Conservation (phyloP, 2,113 vertebrate genomes). For the Fulmarus glacialis region DNA sequence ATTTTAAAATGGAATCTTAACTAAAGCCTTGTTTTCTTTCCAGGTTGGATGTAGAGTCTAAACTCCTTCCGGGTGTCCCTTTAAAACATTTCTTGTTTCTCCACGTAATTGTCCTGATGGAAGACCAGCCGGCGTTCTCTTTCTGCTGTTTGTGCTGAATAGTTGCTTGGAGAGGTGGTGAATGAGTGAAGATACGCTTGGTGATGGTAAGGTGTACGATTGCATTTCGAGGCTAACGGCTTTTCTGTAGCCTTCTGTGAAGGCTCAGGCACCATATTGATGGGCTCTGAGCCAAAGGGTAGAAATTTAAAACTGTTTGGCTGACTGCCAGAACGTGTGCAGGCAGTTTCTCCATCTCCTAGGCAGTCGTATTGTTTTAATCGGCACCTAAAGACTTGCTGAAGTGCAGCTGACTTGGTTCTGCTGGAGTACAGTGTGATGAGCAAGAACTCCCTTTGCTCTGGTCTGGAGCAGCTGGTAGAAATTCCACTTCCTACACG, state of each 20-base stretch:
- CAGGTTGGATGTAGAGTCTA: neutral
- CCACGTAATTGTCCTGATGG: neutral
- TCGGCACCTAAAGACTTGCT: neutral
- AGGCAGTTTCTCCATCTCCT: neutral
- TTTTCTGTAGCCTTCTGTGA: neutral
- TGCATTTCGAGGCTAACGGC: neutral
- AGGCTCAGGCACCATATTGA: accelerated
- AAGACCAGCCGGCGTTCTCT: neutral
- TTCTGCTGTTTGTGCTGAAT: neutral
- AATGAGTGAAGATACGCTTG: neutral
- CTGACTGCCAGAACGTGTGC: neutral
- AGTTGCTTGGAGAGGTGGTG: neutral
- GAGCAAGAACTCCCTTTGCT: neutral
- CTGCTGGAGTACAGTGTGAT: neutral
- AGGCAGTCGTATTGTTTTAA: neutral
- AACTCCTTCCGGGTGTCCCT: neutral
- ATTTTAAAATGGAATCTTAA: neutral
- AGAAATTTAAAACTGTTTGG: neutral
- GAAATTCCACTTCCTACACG: neutral
- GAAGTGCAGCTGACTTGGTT: neutral
- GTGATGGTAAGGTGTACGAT: neutral
- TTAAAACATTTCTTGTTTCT: neutral
- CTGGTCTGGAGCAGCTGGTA: neutral
- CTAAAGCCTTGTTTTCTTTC: neutral
- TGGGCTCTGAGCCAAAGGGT: neutral